A percentile compares a stretch with the other conserved stretches of the same genome.
Conservation (phyloP, 2,888 invertebrate genomes). For the Sepiola atlantica region DNA sequence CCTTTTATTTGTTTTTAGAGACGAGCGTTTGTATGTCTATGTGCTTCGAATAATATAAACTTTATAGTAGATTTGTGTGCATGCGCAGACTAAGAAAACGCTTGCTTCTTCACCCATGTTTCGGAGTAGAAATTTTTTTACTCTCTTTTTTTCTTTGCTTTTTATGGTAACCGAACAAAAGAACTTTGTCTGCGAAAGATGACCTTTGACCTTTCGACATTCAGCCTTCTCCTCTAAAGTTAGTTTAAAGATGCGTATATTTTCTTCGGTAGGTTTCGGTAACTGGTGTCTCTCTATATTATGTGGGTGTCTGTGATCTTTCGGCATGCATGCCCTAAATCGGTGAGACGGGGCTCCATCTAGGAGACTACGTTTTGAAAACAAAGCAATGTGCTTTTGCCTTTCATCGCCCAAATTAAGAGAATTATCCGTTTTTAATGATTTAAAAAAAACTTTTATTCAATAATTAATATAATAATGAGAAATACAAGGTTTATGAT, state of each 20-base stretch:
- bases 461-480: too few relatives aligned
- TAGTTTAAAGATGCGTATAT: not conserved
- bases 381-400: too few relatives aligned
- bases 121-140: not conserved
- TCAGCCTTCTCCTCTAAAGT: not conserved
- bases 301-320: not conserved
- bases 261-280: not conserved
- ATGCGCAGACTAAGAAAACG: too few relatives aligned
- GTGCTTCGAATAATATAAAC: not conserved
- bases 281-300: not conserved
- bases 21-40: not conserved
- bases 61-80: not conserved
- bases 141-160: not conserved
- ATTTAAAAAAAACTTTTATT: too few relatives aligned
- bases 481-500: too few relatives aligned
- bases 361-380: too few relatives aligned
- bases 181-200: not conserved
- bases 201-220: not conserved
- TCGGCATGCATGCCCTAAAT: not conserved
- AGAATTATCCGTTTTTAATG: too few relatives aligned
- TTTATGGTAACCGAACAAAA: not conserved
- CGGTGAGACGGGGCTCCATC: too few relatives aligned
- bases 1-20: not conserved
- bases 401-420: too few relatives aligned
- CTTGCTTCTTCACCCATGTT: not conserved